Percentiles rank a stretch among this genome's conserved stretches.
Evolutionary conservation across 2,797 vertebrate genomes (phyloP).

Genomic region (Lepilemur septentrionalis): DNA sequence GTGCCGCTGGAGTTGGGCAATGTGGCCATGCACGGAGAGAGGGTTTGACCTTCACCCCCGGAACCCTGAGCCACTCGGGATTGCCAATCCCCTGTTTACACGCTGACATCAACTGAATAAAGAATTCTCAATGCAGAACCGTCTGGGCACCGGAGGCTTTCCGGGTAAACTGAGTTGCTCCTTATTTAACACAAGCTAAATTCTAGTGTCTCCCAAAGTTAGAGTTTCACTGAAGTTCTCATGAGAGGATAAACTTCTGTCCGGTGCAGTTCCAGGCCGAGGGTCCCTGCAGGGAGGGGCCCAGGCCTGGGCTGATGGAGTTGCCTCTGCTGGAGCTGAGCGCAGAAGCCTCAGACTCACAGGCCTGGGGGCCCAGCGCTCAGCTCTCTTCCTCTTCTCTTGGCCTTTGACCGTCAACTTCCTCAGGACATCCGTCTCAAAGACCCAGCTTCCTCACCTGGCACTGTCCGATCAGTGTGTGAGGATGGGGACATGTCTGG

Average conservation of each 20-base stretch:
- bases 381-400: background rate
- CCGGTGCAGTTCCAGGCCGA: background rate
- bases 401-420: background rate
- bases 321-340: fast-evolving
- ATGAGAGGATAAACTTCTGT: background rate
- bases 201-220: too few relatives aligned
- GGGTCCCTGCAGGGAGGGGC: background rate
- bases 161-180: background rate
- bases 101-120: background rate
- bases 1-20: fast-evolving
- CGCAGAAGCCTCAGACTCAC: fast-evolving
- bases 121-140: background rate
- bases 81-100: background rate
- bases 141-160: background rate
- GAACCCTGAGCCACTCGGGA: background rate
- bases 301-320: background rate
- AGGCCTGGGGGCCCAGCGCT: too few relatives aligned
- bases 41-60: background rate
- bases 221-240: background rate
- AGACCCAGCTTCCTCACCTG: background rate
- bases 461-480: background rate
- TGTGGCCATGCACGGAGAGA: fast-evolving
- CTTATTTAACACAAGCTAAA: background rate
- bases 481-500: too few relatives aligned
- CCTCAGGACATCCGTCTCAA: background rate